Evolutionary conservation across 2,113 vertebrate species (phyloP), one percentile per base, ranked within the genome.

Genomic region (Brachyistius frenatus): DNA sequence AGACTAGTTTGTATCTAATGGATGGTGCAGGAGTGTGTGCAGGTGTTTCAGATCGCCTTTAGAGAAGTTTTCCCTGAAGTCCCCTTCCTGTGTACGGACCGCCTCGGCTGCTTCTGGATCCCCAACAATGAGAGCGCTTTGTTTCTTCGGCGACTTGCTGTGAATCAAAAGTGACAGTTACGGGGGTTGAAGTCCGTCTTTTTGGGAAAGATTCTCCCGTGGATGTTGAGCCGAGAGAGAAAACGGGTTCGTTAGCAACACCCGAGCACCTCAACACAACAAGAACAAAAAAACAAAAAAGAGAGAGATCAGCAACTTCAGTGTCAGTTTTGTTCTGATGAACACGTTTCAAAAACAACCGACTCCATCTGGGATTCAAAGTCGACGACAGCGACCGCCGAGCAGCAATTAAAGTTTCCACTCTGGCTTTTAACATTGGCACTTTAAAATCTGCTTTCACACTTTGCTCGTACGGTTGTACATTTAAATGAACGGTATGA

Each of bases 1-100:
- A 89, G 92, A 89, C 78, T 35, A 56, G 78, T 72, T 77, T 64
- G 64, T 66, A 64, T 61, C 64, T 84, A 89, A 90, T 78, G 73
- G 81, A 91, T 89, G 86, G 70, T 47, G 74, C 76, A 69, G 65
- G 11, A 50, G 66, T 60, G 69, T 76, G 71, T 13, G 75, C 88
- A 92, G 87, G 89, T 93, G 89, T 86, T 90, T 88, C 77, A 78
- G 31, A 63, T 53, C 13, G 80, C 66, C 78, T 82, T 77, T 57
- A 35, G 54, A 77, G 55, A 73, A 79, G 66, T 82, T 88, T 41
- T 82, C 83, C 88, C 78, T 23, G 7, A 81, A 65, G 66, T 23
- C 23, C 23, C 62, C 64, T 13, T 30, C 6, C 78, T 75, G 80
- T 81, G 80, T 80, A 80, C 73, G 83, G 85, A 70, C 33, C 41